Base-by-base conservation (phyloP, 2,113 vertebrate species). In the Phocoena sinus region DNA sequence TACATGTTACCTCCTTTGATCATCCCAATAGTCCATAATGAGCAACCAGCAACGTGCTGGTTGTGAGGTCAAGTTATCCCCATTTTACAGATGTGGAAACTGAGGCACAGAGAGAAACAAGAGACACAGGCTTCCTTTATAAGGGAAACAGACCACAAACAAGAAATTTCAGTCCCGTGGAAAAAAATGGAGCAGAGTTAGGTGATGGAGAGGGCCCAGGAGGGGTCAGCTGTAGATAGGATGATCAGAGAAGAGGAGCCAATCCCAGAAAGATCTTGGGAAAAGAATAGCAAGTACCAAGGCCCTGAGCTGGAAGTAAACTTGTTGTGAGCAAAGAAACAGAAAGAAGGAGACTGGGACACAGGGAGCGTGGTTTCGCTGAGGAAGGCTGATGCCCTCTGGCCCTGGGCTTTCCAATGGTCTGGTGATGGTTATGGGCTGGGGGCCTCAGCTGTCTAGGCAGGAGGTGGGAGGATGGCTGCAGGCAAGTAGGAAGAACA, bases 1-100 rank as follows among this genome's bases (percentile, higher is more conserved):
- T 21, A 9, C 1, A 0, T 2, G 63, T 44, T 44, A 47, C 9
- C 44, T 38, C 58, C 26, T 25, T 53, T 26, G 33, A 10, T 81
- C 11, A 44, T 28, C 4, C 25, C 5, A 17, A 11, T 11, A 25
- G 56, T 18, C 47, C 36, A 47, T 47, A 47, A 47, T 47, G 44
- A 47, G 44, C 44, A 47, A 47, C 44, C 44, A 47, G 44, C 44
- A 47, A 47, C 44, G 44, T 47, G 44, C 10, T 47, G 44, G 44
- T 47, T 4, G 12, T 5, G 41, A 88, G 28, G 15, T 50, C 21
- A 21, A n/a, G 36, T 60, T 3, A 38, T 56, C 10, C 67, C 88
- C 25, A 31, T 26, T 92, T 79, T 38, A 89, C 65, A 96, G 89
- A 23, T 26, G 7, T 41, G 76, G 84, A 94, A 95, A 95, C 85